Conservation (phyloP, 53 echinoderm and acorn worm genomes). For the Apostichopus leukothele region DNA sequence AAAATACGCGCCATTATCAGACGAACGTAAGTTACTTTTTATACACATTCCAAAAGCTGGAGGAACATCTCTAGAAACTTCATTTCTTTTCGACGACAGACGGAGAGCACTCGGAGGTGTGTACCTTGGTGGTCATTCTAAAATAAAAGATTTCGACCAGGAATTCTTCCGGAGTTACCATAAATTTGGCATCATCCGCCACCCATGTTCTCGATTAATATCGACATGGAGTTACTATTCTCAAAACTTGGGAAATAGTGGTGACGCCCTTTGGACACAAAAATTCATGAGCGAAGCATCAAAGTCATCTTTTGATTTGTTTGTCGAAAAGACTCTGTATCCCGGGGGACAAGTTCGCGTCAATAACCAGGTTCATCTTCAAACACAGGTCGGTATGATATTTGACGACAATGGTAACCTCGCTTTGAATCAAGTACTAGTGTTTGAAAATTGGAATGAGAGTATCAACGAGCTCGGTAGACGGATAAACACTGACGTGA, state of each 20-base stretch:
- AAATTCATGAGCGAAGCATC: background rate
- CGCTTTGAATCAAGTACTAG: background rate
- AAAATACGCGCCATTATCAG: background rate
- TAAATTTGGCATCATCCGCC: conserved; percentile 7
- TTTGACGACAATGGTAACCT: background rate
- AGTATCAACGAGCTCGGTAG: conserved; percentile 10
- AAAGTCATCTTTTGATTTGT: conserved; percentile 17
- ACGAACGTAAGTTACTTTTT: conserved; percentile 13
- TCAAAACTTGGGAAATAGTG: background rate
- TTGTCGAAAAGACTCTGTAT: background rate
- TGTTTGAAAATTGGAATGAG: conserved; percentile 25
- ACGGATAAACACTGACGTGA: background rate
- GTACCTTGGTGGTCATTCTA: conserved; percentile 12
- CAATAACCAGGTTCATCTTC: background rate
- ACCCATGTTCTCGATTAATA: conserved; percentile 10
- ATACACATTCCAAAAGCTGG: conserved; percentile 7
- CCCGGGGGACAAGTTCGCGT: conserved; percentile 3
- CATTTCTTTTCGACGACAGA: conserved; percentile 20
- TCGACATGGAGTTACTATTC: background rate
- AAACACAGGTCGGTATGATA: conserved; percentile 14
- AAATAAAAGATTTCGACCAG: conserved; percentile 2
- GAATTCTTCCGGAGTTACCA: conserved; percentile 33
- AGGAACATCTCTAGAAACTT: background rate
- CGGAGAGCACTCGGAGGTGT: background rate
- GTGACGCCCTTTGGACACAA: background rate